Evolutionary conservation across 2,888 invertebrate species (phyloP).

Genomic region (Cenopis cana): DNA sequence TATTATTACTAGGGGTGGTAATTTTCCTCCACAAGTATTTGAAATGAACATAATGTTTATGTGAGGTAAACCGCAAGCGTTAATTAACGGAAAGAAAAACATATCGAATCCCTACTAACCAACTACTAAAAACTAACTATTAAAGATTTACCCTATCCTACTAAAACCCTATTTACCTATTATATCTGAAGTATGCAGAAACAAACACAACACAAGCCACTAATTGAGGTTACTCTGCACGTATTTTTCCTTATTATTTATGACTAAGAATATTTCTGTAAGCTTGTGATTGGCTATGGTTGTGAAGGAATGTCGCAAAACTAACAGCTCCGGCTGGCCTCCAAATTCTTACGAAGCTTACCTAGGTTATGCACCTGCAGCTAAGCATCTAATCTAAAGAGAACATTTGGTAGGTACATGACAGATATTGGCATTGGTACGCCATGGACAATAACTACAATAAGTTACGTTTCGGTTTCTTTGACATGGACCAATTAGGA

Average conservation of each 20-base stretch:
- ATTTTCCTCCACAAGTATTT: not conserved
- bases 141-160: too few species aligned
- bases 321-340: slow-evolving; percentile 16
- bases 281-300: not conserved
- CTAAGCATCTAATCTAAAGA: too few species aligned
- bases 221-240: not conserved
- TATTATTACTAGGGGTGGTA: too few species aligned
- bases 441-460: too few species aligned
- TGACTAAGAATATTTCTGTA: not conserved
- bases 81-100: not conserved
- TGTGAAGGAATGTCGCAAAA: not conserved
- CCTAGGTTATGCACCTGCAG: too few species aligned
- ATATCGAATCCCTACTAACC: not conserved
- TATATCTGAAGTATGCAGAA: not conserved
- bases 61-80: not conserved
- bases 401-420: too few species aligned
- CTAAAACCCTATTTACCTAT: not conserved
- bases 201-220: not conserved
- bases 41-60: not conserved
- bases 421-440: too few species aligned
- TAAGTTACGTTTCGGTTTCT: too few species aligned
- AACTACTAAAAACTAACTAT: too few species aligned
- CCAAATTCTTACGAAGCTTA: slow-evolving; percentile 15
- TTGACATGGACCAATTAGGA: too few species aligned
- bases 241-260: not conserved